Base-by-base conservation (phyloP, 37 sponge, comb jelly and placozoan species). In the Beroe forskalii region DNA sequence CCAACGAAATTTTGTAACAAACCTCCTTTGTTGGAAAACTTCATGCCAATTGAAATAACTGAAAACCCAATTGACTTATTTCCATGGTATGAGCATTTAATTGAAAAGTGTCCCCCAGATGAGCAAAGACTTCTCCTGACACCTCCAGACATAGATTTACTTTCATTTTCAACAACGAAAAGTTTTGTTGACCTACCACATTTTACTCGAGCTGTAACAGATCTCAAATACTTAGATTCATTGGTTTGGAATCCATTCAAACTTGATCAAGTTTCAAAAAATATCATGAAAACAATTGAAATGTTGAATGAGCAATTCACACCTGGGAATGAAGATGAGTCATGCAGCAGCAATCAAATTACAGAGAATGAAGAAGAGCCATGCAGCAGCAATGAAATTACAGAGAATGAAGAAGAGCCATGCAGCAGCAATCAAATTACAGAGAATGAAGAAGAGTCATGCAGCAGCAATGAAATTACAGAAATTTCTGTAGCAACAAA, bases 241-340 rank as follows among this genome's bases (percentile, higher is more conserved):
- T 69, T 69, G 32, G 38, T 35, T 36, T 69, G 72, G 72, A 69
- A 69, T 69, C 72, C 72, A 35, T 69, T 69, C 38, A 14, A 27
- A 17, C 17, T 69, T 69, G 72, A 69, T 36, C 32, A 19, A 32
- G 72, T 69, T 35, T 28, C 72, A 36, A 35, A 32, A 6, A 69
- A 69, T 36, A 35, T 69, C 32, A 69, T 14, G 4, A 32, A 69
- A 14, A 69, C 38, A 9, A 33, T 35, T 1, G 9, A 69, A 69
- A 69, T 32, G 27, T 36, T 69, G 38, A 69, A 31, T 69, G 17
- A 35, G 27, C 72, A 69, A 37, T 32, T 14, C 17, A 36, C 17
- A 63, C 24, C 28, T 23, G 24, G 4, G 27, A 48, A 3, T 63
- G 66, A 63, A 63, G 28, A 63, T 22, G 24, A 6, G 30, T n/a